These are phyloP conservation scores for Leucosticte australis DNA, from an alignment of 2,113 vertebrate species.

Conservation along the genomic window DNA sequence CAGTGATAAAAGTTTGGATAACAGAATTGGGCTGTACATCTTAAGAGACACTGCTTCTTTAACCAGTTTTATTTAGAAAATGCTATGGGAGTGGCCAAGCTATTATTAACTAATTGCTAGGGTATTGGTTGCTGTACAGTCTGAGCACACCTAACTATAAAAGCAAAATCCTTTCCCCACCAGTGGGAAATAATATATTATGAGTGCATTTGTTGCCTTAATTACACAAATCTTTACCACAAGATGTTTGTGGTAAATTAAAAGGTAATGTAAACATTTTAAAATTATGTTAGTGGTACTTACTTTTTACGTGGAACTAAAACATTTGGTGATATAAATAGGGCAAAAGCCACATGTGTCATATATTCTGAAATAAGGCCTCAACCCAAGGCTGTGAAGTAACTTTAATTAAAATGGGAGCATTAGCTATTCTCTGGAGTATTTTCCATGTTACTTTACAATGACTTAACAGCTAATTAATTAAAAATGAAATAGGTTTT, in stretches of 20 bases:
- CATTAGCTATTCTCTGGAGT: neutral
- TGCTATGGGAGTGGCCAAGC: neutral
- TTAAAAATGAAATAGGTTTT: neutral
- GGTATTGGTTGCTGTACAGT: neutral
- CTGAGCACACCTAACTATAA: neutral
- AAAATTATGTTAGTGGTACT: neutral
- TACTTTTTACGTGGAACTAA: neutral
- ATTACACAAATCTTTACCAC: conserved; percentile 7
- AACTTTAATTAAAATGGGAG: neutral
- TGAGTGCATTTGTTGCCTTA: neutral
- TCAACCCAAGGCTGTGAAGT: neutral
- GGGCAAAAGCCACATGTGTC: neutral
- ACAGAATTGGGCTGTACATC: neutral
- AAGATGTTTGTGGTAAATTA: conserved; percentile 21
- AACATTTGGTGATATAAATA: neutral
- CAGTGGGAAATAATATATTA: neutral
- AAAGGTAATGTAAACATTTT: neutral
- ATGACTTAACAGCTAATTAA: neutral
- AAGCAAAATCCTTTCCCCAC: neutral
- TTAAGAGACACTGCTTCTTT: neutral
- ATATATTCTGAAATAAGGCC: neutral
- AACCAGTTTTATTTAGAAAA: conserved; percentile 14
- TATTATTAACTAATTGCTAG: neutral
- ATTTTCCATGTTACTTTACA: neutral
- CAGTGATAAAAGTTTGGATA: neutral